phyloP scores from a whole-genome alignment of 2,888 invertebrate species.

The Cryptocheilus praepositus region DNA sequence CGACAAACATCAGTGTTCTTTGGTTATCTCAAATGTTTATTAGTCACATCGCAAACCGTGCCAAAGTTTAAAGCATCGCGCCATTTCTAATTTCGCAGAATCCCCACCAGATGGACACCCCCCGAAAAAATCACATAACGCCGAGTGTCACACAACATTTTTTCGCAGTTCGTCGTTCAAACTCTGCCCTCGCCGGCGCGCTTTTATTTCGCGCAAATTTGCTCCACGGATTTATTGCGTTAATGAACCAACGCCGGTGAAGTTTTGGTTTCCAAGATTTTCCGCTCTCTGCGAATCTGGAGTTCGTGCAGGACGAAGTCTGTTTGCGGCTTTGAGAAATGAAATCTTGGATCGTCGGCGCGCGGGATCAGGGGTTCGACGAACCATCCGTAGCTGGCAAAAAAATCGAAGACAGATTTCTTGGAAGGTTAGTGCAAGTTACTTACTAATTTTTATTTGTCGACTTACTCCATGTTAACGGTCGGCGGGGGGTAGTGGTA shows the following conservation, averaged over 20 bases:
- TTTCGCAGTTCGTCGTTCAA: no score
- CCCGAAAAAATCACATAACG: no score
- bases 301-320: conserved; percentile 63
- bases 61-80: no score
- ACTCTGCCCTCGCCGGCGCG: no score
- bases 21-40: no score
- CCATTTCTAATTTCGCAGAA: no score
- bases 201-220: no score
- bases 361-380: conserved; percentile 50
- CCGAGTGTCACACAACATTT: no score
- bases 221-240: conserved; percentile 37
- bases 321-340: conserved; percentile 53
- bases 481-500: conserved; percentile 63
- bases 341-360: conserved; percentile 59
- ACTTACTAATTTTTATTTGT: no score
- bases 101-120: no score
- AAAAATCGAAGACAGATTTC: background rate
- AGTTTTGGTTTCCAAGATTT: conserved; percentile 56
- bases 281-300: conserved; percentile 49
- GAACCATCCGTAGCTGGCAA: conserved; percentile 68
- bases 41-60: no score
- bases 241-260: conserved; percentile 58
- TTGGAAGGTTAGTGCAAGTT: conserved; percentile 9
- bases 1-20: no score
- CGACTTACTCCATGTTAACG: conserved; percentile 68